phyloP scores from a whole-genome alignment of 2,797 vertebrate genomes.

The Scolopax rusticola region DNA sequence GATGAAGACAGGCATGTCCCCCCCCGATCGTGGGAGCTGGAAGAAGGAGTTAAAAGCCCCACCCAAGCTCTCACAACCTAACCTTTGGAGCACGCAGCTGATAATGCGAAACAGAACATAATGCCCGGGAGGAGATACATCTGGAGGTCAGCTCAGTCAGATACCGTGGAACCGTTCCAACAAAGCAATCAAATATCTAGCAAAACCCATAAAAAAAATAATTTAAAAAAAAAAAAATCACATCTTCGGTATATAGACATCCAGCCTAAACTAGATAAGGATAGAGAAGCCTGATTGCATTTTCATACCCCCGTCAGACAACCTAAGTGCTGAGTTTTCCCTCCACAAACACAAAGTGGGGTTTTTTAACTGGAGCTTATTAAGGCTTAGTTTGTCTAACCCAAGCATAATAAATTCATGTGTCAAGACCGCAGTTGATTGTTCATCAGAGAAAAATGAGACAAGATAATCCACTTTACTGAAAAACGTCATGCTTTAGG shows the following conservation, averaged over 20 bases:
- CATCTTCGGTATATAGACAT: slow-evolving; percentile 44
- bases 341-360: neutral
- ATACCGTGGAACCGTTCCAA: slow-evolving; percentile 64
- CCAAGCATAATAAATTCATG: slow-evolving; percentile 61
- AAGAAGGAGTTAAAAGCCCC: slow-evolving; percentile 67
- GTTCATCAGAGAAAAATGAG: slow-evolving; percentile 65
- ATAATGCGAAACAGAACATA: slow-evolving; percentile 72
- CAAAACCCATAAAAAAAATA: slow-evolving; percentile 36
- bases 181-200: slow-evolving; percentile 73
- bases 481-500: slow-evolving; percentile 59
- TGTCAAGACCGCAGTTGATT: slow-evolving; percentile 49
- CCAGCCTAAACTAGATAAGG: slow-evolving; percentile 22
- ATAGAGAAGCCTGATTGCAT: slow-evolving; percentile 1
- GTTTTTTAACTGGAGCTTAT: slow-evolving; percentile 43
- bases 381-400: slow-evolving; percentile 65
- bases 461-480: slow-evolving; percentile 63
- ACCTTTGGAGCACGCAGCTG: slow-evolving; percentile 65
- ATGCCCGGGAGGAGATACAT: slow-evolving; percentile 64
- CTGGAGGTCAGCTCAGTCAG: slow-evolving; percentile 68
- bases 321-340: neutral
- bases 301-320: slow-evolving; percentile 23
- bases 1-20: neutral
- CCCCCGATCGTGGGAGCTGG: neutral
- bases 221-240: neutral
- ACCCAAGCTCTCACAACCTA: slow-evolving; percentile 57